These are phyloP conservation scores for Coenonympha glycerion DNA, from an alignment of 2,888 invertebrate species.

Conservation along the genomic window DNA sequence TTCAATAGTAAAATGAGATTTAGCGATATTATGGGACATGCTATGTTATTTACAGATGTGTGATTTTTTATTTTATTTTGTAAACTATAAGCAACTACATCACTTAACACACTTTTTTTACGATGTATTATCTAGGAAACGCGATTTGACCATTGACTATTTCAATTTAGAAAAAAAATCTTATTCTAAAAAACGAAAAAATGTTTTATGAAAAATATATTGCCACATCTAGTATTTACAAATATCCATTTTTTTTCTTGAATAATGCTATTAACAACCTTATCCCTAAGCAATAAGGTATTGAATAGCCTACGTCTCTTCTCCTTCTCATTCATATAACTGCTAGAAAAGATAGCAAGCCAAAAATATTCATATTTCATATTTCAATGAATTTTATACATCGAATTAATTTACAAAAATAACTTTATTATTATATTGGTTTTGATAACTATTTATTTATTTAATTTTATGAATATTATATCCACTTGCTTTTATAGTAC, in stretches of 20 bases:
- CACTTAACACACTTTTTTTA: too few species aligned
- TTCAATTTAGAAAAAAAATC: too few species aligned
- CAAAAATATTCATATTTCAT: conserved; percentile 4
- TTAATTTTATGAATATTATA: neutral
- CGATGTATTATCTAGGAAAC: too few species aligned
- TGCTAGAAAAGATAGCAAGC: conserved; percentile 9
- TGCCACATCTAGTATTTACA: conserved; percentile 20
- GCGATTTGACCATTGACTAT: too few species aligned
- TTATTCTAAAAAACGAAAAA: neutral
- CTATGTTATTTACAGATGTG: too few species aligned
- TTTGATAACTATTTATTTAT: neutral
- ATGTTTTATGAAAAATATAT: neutral
- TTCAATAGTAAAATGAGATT: too few species aligned
- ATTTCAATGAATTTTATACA: conserved; percentile 15
- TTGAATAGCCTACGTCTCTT: conserved; percentile 33
- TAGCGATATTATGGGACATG: too few species aligned
- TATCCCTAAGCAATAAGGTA: conserved; percentile 38
- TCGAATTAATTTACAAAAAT: conserved; percentile 23
- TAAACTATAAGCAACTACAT: too few species aligned
- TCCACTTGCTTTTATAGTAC: neutral
- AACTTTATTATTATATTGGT: conserved; percentile 1
- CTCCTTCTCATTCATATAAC: neutral
- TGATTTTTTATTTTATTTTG: too few species aligned
- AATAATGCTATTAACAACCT: conserved; percentile 37
- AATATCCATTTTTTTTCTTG: conserved; percentile 18